These are phyloP conservation scores for Montipora capricornis DNA, from an alignment of 64 coral and sea anemone species.

Conservation along the genomic window DNA sequence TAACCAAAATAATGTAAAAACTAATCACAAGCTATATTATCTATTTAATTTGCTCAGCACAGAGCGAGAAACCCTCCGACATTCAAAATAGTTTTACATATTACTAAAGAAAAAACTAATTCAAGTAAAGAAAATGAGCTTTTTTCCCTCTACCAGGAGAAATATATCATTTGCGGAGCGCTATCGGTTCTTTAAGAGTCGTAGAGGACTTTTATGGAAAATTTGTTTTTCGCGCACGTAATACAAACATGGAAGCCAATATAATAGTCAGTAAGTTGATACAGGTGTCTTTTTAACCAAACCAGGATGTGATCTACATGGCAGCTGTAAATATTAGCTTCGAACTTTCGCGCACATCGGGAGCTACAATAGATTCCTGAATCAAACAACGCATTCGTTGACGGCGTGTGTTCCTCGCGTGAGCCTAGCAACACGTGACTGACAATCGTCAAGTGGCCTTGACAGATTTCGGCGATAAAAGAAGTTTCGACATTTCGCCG, in stretches of 20 bases:
- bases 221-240: background rate
- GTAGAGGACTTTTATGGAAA: background rate
- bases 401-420: constrained; percentile 31
- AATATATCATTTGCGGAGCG: background rate
- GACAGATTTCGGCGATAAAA: constrained; percentile 40
- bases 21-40: constrained; percentile 52
- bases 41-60: constrained; percentile 37
- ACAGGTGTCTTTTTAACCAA: constrained; percentile 51
- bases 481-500: constrained; percentile 44
- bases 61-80: constrained; percentile 29
- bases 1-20: constrained; percentile 42
- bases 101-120: constrained; percentile 37
- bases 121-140: background rate
- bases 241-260: constrained; percentile 15
- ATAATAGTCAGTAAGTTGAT: constrained; percentile 40
- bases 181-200: background rate
- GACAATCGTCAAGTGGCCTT: background rate
- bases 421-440: background rate
- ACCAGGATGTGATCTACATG: constrained; percentile 33
- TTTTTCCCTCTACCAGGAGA: background rate
- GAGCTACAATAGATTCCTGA: background rate
- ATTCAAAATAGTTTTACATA: constrained; percentile 53
- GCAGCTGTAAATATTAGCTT: constrained; percentile 55
- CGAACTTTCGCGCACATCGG: background rate
- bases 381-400: constrained; percentile 9